Evolutionary conservation across 37 sponge, comb jelly and placozoan species (phyloP), one percentile per base, ranked within the genome.

Genomic region (Geodia barretti): DNA sequence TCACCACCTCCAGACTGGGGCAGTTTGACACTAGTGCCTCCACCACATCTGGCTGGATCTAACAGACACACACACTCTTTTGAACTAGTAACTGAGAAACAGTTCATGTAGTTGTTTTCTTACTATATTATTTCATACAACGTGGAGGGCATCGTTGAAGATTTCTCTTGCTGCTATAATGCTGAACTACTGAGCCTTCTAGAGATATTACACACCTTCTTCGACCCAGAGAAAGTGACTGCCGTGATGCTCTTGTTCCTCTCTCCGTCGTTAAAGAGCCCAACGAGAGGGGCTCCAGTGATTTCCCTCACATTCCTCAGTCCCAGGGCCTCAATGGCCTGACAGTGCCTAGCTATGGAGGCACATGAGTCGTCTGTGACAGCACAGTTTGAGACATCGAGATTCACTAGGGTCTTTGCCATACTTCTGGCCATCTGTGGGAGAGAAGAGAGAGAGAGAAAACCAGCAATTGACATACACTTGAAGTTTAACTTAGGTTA

Each of bases 361-460:
- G 62, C 30, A 69, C 89, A 84, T 37, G 76, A 32, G 35, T 42
- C 28, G 47, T 94, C 85, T 30, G 92, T 94, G 36, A 94, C 67
- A 5, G 39, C 31, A 81, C 95, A 94, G 79, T 60, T 79, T 2
- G 91, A 89, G 21, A 94, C 4, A 26, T 87, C 81, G n/a, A 94
- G 73, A 5, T 85, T 71, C 17, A 61, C 63, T 32, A 94, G 62
- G n/a, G 63, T 68, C 34, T 21, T 4, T 11, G 92, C 95, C 76
- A 62, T 41, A 2, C 43, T 24, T 14, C 26, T 42, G 38, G 81
- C 79, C 31, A 94, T 83, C 95, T 94, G 64, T 24, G 63, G 24
- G 35, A n/a, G 3, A n/a, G 60, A 39, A 62, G 8, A 41, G 54
- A 23, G 37, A 33, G 42, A 41, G 2, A 59, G 42, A 39, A n/a